A percentile compares a stretch with the other conserved stretches of the same genome.
Conservation (phyloP, 1,140 invertebrate species). For the Gonatopus flavifemur region DNA sequence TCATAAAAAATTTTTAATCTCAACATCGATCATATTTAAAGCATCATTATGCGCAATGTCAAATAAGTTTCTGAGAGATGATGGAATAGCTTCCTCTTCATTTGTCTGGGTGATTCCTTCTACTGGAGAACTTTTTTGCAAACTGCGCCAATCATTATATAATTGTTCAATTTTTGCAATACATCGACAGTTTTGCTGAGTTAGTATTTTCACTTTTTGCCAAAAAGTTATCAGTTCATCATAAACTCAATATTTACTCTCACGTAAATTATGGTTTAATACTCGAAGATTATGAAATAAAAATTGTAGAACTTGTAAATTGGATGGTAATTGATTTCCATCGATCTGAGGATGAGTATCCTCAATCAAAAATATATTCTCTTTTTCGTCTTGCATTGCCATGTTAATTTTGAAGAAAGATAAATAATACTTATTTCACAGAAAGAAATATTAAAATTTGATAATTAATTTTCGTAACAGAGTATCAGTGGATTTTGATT, state of each 20-base stretch:
- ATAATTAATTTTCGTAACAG: too few relatives aligned
- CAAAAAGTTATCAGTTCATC: constrained; percentile 22
- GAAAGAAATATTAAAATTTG: too few relatives aligned
- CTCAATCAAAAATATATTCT: constrained; percentile 24
- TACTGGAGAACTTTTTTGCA: constrained; percentile 19
- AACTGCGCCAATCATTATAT: constrained; percentile 12
- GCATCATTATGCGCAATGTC: constrained; percentile 10
- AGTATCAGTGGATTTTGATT: too few relatives aligned
- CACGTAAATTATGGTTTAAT: constrained; percentile 17
- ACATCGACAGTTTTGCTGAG: constrained; percentile 16
- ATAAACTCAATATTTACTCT: constrained; percentile 14
- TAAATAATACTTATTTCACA: too few relatives aligned
- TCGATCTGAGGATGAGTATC: constrained; percentile 19
- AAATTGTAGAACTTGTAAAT: constrained; percentile 22
- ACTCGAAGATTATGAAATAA: constrained; percentile 21
- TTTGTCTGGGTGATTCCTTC: constrained; percentile 6
- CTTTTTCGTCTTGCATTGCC: background rate
- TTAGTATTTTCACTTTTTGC: constrained; percentile 20
- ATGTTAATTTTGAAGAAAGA: too few relatives aligned
- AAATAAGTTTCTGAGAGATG: constrained; percentile 1
- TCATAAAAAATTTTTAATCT: background rate
- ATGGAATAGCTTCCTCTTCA: constrained; percentile 1
- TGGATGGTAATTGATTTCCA: constrained; percentile 26
- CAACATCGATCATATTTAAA: background rate
- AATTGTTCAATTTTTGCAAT: constrained; percentile 19